Conservation (phyloP, 2,113 vertebrate genomes). For the Entomyzon cyanotis region DNA sequence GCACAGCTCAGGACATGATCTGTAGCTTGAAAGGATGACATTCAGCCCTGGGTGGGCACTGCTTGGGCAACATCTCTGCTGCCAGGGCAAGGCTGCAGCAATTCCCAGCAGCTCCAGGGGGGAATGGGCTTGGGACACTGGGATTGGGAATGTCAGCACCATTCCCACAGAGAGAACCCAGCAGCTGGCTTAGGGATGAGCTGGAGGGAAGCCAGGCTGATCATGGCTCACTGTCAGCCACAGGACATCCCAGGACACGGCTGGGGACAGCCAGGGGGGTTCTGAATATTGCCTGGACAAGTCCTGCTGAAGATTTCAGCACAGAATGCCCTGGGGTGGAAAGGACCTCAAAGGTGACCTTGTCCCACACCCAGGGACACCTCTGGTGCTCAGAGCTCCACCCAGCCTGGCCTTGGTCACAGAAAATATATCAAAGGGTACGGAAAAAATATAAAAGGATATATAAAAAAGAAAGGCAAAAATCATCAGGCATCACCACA, state of each 20-base stretch:
- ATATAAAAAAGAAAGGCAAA: too few species aligned
- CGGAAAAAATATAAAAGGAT: too few species aligned
- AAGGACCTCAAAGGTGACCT: not conserved
- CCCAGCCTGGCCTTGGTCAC: not conserved
- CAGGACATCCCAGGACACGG: not conserved
- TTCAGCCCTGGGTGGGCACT: conserved; percentile 32
- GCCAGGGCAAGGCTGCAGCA: not conserved
- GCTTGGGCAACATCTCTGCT: not conserved
- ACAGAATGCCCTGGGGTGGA: not conserved
- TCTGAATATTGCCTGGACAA: not conserved
- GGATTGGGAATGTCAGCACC: not conserved
- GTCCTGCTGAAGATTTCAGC: not conserved
- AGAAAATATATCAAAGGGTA: not conserved
- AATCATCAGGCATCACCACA: too few species aligned
- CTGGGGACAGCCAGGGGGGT: not conserved
- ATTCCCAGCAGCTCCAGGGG: not conserved
- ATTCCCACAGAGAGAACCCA: not conserved
- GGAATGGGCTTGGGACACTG: not conserved
- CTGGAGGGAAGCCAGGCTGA: not conserved
- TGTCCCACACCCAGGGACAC: not conserved
- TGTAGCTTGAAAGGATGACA: conserved; percentile 31
- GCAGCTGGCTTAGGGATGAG: not conserved
- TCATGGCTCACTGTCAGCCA: not conserved
- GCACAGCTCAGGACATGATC: conserved; percentile 19
- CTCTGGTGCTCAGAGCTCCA: not conserved